Evolutionary conservation across 2,797 vertebrate genomes (phyloP), one percentile per base, ranked within the genome.

Genomic region (Periparus ater): DNA sequence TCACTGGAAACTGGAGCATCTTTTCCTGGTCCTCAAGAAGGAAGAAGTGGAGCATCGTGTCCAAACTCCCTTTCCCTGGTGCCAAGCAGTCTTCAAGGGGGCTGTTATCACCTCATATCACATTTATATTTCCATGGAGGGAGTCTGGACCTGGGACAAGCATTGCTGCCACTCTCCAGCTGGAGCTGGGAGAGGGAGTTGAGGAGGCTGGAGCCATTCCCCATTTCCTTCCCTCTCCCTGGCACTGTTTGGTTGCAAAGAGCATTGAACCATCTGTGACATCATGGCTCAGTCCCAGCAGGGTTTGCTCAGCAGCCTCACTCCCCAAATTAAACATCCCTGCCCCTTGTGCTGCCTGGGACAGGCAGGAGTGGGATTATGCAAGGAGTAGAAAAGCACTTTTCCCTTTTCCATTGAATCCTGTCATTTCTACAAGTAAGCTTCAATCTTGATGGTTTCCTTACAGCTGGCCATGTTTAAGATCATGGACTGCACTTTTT

Each of bases 241-340:
- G 9, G 2, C 0, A 0, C 18, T 92, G 38, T 95, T 94, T 96
- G 63, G 32, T 85, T 94, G 67, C 91, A 95, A 96, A 94, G 81
- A 89, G 10, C 75, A 25, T 5, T 27, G 72, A 78, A 36, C 48
- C 25, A 8, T 0, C 0, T 53, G 36, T 82, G 71, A 61, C 1
- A 1, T 8, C 17, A 3, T 3, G 26, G 32, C 18, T 22, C 2
- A 4, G 17, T 12, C 40, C 57, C 7, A 6, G 32, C n/a, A 63
- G 55, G 44, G 45, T 53, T 91, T 85, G 60, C 44, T 89, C 63
- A 91, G 48, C 71, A 76, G 71, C 16, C 12, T 93, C 78, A 17
- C 36, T 71, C 26, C 77, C 84, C 72, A 77, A 68, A 93, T 77
- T 75, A 89, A 95, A 93, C 47, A 88, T 3, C 18, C 21, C 68